Conservation (phyloP, 2,888 invertebrate genomes). For the Pseudanteris insignis region DNA sequence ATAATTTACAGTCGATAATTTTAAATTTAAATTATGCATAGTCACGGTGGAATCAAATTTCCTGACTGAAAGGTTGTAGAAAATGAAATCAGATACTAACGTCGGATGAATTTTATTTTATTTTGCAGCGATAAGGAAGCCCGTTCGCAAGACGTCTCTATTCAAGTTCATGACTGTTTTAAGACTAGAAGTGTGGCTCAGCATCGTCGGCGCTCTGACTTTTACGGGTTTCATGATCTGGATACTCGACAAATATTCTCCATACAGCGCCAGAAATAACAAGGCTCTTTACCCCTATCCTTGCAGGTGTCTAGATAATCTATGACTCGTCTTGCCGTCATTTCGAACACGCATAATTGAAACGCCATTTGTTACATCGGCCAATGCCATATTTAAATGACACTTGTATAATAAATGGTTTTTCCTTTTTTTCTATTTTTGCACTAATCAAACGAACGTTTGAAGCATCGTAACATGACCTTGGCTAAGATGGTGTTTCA, state of each 20-base stretch:
- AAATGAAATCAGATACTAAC: no score
- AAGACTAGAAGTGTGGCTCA: constrained; percentile 86
- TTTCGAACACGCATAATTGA: neutral
- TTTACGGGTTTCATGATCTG: constrained; percentile 88
- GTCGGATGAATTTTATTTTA: no score
- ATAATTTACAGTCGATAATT: no score
- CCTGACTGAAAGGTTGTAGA: no score
- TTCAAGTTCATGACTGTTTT: constrained; percentile 95
- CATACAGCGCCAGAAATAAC: constrained; percentile 87
- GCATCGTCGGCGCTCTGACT: constrained; percentile 83
- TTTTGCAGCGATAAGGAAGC: constrained; percentile 81
- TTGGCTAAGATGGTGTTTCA: no score
- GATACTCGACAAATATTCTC: constrained; percentile 88
- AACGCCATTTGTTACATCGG: neutral
- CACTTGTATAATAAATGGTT: no score
- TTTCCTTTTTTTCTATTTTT: no score
- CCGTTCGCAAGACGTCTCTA: constrained; percentile 80
- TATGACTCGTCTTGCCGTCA: neutral
- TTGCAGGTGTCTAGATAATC: constrained; percentile 69
- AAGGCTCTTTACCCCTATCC: constrained; percentile 82
- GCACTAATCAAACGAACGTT: no score
- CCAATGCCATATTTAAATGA: no score
- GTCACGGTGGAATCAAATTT: no score
- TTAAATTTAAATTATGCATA: no score
- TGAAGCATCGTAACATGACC: no score